Conservation (phyloP, 1,140 invertebrate species). For the Polyergus mexicanus region DNA sequence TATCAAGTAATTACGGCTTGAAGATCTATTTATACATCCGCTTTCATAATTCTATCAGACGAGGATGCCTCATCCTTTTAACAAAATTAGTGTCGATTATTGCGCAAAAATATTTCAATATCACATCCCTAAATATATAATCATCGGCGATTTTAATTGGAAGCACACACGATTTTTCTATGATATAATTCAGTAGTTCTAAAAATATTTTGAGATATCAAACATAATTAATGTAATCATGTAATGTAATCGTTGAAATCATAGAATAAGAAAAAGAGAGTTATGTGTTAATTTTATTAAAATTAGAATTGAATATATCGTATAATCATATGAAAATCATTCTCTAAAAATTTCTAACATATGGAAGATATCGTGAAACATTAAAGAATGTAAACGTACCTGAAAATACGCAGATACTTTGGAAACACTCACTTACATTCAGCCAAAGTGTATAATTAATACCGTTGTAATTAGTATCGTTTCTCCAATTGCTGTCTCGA, state of each 20-base stretch:
- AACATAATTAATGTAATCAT: not conserved
- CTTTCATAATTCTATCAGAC: constrained; percentile 6
- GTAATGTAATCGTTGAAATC: not conserved
- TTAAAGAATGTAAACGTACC: too few relatives aligned
- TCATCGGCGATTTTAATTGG: not conserved
- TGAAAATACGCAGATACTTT: not conserved
- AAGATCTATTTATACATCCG: constrained; percentile 24
- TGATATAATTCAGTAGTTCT: not conserved
- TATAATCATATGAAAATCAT: too few relatives aligned
- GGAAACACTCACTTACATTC: not conserved
- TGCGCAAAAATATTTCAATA: not conserved
- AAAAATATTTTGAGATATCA: not conserved
- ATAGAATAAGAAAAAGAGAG: too few relatives aligned
- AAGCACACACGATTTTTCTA: not conserved
- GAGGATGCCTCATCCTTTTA: not conserved
- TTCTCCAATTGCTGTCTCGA: not conserved
- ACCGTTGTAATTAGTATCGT: not conserved
- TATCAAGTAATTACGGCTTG: constrained; percentile 30
- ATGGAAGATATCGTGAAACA: too few relatives aligned
- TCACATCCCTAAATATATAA: not conserved
- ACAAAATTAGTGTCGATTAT: constrained; percentile 25
- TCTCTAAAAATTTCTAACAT: too few relatives aligned
- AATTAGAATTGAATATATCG: too few relatives aligned
- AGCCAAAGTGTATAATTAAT: not conserved
- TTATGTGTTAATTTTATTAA: too few relatives aligned